phyloP scores from a whole-genome alignment of 2,888 invertebrate genomes.

The Harpalus rubripes region DNA sequence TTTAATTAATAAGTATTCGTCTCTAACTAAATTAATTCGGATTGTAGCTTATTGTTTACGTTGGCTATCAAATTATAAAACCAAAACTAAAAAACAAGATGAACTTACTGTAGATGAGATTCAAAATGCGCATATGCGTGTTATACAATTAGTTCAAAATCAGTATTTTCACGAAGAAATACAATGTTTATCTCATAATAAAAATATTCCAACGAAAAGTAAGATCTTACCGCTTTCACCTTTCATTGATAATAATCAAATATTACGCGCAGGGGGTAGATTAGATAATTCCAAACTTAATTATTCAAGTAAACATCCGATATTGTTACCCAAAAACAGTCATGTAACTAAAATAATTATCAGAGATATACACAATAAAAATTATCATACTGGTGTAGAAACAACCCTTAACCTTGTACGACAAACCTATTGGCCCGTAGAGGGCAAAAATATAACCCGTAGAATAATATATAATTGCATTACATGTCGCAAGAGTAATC shows the following conservation, averaged over 20 bases:
- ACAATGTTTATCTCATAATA: slow-evolving; percentile 6
- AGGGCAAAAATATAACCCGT: slow-evolving; percentile 47
- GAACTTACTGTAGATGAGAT: slow-evolving; percentile 21
- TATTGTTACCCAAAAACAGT: slow-evolving; percentile 58
- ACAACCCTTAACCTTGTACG: slow-evolving; percentile 44
- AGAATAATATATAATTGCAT: slow-evolving; percentile 22
- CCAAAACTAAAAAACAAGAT: neutral
- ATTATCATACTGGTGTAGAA: slow-evolving; percentile 58
- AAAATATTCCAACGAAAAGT: slow-evolving; percentile 16
- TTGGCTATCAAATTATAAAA: slow-evolving; percentile 2
- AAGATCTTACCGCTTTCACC: slow-evolving; percentile 9
- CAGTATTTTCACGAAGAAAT: slow-evolving; percentile 1
- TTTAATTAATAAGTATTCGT: neutral
- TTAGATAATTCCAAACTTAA: slow-evolving; percentile 26
- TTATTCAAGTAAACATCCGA: slow-evolving; percentile 57
- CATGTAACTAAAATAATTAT: slow-evolving; percentile 58
- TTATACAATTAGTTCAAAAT: slow-evolving; percentile 20
- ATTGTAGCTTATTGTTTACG: slow-evolving; percentile 31
- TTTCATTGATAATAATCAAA: slow-evolving; percentile 20
- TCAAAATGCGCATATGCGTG: slow-evolving; percentile 22
- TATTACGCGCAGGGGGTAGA: slow-evolving; percentile 40
- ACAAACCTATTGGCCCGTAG: slow-evolving; percentile 61
- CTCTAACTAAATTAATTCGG: slow-evolving; percentile 12
- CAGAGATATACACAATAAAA: slow-evolving; percentile 13
- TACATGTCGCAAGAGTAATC: neutral